A percentile compares a stretch with the other conserved stretches of the same genome.
phyloP scores from a whole-genome alignment of 1,140 invertebrate genomes.

The Brachionus rubens region DNA sequence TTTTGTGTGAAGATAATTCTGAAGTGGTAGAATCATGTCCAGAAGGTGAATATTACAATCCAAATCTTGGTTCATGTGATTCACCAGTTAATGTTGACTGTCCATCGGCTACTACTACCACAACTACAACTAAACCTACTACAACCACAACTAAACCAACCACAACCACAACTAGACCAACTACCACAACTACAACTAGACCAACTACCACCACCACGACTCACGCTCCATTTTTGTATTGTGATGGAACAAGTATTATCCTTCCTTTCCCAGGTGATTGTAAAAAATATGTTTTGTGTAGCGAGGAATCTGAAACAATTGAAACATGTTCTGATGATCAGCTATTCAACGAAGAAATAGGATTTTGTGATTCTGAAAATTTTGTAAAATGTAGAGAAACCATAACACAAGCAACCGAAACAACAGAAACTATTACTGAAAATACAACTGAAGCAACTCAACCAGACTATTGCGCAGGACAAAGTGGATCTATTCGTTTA shows the following conservation, averaged over 20 bases:
- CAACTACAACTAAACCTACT: background rate
- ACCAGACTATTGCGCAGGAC: background rate
- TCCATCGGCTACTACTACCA: background rate
- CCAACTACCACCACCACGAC: background rate
- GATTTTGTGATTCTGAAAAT: background rate
- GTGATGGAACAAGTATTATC: background rate
- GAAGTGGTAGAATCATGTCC: background rate
- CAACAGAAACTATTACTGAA: background rate
- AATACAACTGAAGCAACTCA: background rate
- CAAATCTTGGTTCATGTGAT: background rate
- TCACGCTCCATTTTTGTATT: background rate
- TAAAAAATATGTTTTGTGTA: conserved; percentile 2
- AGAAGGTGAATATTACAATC: background rate
- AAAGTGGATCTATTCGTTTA: background rate
- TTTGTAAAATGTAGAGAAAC: background rate
- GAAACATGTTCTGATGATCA: background rate
- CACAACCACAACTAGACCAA: background rate
- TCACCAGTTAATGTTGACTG: background rate
- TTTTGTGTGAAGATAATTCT: background rate
- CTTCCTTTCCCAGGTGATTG: background rate
- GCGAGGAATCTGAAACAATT: background rate
- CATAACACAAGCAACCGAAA: too few relatives aligned
- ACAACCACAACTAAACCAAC: background rate
- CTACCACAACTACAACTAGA: background rate
- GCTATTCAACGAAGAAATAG: background rate